Evolutionary conservation across 2,888 invertebrate species (phyloP).

Genomic region (Troides aeacus): DNA sequence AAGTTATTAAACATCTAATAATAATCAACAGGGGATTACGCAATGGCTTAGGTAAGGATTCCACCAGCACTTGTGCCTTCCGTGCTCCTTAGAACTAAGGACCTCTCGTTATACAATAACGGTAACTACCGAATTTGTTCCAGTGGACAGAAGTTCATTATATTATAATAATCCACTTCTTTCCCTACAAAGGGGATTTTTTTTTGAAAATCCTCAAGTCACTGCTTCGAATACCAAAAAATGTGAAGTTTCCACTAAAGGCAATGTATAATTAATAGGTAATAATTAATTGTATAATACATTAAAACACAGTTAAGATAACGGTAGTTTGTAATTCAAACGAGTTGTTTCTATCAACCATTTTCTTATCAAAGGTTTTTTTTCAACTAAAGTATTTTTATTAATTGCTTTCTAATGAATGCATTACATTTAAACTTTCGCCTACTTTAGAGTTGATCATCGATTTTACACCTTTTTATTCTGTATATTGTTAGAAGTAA

Average conservation of each 20-base stretch:
- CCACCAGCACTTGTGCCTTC: neutral
- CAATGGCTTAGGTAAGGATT: conserved; percentile 5
- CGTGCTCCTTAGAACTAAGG: no score
- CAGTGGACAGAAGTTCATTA: no score
- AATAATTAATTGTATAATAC: conserved; percentile 1
- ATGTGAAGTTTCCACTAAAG: neutral
- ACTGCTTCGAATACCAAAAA: no score
- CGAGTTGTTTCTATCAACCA: neutral
- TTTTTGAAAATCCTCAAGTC: neutral
- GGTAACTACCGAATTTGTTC: no score
- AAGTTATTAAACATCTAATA: conserved; percentile 22
- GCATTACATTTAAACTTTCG: neutral
- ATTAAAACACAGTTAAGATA: conserved; percentile 17
- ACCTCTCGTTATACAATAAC: no score
- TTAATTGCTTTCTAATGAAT: neutral
- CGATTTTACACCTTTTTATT: neutral
- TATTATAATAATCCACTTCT: no score
- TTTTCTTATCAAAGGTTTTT: neutral
- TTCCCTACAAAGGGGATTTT: no score
- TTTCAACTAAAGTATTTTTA: neutral
- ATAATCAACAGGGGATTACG: conserved; percentile 9
- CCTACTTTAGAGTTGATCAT: neutral
- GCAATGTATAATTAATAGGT: neutral
- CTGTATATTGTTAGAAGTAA: neutral
- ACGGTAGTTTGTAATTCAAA: conserved; percentile 3